Conservation (phyloP, 2,797 vertebrate species). For the Cercopithecus petaurista region DNA sequence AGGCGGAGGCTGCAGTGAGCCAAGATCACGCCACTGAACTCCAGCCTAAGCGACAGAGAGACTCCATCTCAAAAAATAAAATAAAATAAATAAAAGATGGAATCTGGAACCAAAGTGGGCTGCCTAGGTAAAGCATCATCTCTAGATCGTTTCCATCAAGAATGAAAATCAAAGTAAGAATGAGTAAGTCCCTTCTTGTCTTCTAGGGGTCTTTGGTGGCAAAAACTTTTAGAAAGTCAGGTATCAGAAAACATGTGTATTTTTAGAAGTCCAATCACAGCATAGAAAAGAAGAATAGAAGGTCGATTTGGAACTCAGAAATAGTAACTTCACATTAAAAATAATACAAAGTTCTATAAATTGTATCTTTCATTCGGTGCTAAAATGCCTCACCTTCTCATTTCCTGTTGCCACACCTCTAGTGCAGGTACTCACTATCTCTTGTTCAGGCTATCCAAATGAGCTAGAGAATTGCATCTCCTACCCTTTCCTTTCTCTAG, state of each 20-base stretch:
- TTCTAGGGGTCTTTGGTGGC: not conserved
- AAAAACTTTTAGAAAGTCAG: not conserved
- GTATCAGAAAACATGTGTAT: not conserved
- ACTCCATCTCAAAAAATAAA: not conserved
- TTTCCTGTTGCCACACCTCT: accelerated
- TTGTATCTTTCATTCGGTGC: not conserved
- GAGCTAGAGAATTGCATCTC: not conserved
- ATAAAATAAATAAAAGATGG: not conserved
- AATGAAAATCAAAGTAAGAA: not conserved
- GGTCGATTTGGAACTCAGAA: not conserved
- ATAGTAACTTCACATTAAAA: not conserved
- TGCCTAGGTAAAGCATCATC: not conserved
- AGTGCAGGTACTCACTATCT: not conserved
- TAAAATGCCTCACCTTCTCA: not conserved
- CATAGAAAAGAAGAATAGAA: not conserved
- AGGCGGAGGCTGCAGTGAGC: too few species aligned
- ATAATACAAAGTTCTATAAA: not conserved
- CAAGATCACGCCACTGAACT: not conserved
- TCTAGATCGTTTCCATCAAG: not conserved
- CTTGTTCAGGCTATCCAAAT: not conserved
- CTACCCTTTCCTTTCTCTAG: not conserved
- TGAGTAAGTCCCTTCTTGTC: not conserved
- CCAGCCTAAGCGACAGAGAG: accelerated
- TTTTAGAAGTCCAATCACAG: not conserved
- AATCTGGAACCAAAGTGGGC: not conserved